Conservation (phyloP, 2,113 vertebrate genomes). For the Myxocyprinus asiaticus region DNA sequence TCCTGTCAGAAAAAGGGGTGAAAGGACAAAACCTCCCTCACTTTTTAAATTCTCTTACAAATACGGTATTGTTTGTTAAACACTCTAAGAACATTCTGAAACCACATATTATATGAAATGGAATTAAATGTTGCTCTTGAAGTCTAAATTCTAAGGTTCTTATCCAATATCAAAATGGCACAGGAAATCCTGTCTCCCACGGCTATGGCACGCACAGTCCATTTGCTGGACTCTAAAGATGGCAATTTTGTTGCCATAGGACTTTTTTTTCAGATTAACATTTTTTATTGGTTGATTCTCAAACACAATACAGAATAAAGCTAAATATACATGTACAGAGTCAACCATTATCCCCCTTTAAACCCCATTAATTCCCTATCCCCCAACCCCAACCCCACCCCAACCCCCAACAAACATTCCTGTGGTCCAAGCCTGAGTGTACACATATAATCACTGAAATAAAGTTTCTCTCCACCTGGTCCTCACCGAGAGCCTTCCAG, state of each 20-base stretch:
- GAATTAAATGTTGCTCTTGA: background rate
- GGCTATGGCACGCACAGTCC: conserved; percentile 7
- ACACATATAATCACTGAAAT: too few relatives aligned
- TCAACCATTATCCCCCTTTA: too few relatives aligned
- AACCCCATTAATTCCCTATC: too few relatives aligned
- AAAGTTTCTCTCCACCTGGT: too few relatives aligned
- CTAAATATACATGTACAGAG: too few relatives aligned
- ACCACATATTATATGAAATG: background rate
- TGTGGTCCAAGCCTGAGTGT: too few relatives aligned
- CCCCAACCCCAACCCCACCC: too few relatives aligned
- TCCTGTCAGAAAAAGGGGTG: background rate
- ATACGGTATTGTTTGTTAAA: background rate
- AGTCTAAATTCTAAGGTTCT: background rate
- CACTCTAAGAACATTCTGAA: conserved; percentile 6
- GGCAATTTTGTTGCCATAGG: background rate
- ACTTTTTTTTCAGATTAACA: too few relatives aligned
- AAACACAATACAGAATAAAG: too few relatives aligned
- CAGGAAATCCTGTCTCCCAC: conserved; percentile 23
- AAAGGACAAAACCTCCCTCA: background rate
- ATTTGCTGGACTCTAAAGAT: conserved; percentile 35
- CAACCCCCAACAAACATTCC: too few relatives aligned
- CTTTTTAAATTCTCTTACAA: background rate
- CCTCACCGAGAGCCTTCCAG: too few relatives aligned
- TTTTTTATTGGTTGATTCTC: too few relatives aligned
- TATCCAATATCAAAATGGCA: conserved; percentile 6